Conservation (phyloP, 2,888 invertebrate species). For the Tricholauxania praeusta region DNA sequence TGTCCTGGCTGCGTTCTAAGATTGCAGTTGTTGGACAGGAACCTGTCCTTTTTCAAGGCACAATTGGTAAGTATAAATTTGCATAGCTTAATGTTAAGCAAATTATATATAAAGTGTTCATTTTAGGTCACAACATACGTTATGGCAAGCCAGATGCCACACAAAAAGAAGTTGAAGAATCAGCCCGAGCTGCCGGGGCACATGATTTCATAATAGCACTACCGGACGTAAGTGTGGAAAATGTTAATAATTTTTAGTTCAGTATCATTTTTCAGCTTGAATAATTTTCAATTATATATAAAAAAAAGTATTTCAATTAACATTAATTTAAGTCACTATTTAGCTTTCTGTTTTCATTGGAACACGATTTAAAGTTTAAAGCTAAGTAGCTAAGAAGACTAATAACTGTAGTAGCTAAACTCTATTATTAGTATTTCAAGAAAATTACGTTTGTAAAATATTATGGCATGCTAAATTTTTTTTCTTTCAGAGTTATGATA, state of each 20-base stretch:
- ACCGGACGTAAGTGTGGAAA: slow-evolving; percentile 72
- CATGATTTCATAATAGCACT: slow-evolving; percentile 80
- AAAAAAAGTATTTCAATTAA: no score
- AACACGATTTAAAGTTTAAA: no score
- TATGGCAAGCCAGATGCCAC: slow-evolving; percentile 80
- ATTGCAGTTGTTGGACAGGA: slow-evolving; percentile 91
- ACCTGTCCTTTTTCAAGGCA: slow-evolving; percentile 84
- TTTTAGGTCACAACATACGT: slow-evolving; percentile 71
- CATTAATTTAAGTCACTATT: no score
- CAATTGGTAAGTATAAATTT: slow-evolving; percentile 69
- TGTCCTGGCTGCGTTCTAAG: slow-evolving; percentile 78
- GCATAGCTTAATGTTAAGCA: not conserved
- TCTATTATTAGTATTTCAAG: no score
- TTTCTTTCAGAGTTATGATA: slow-evolving; percentile 76
- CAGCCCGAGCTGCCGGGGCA: slow-evolving; percentile 79
- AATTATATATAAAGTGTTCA: slow-evolving; percentile 1
- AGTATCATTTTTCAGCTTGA: no score
- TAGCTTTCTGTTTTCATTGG: no score
- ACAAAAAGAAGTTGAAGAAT: slow-evolving; percentile 76
- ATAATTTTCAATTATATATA: no score
- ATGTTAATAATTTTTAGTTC: no score
- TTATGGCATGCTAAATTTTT: no score
- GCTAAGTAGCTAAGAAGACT: no score
- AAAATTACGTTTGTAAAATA: no score
- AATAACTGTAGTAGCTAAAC: no score